Percentiles rank a stretch among this genome's conserved stretches.
These are phyloP conservation scores for Nothoprocta perdicaria DNA, from an alignment of 2,113 vertebrate genomes.

Conservation along the genomic window DNA sequence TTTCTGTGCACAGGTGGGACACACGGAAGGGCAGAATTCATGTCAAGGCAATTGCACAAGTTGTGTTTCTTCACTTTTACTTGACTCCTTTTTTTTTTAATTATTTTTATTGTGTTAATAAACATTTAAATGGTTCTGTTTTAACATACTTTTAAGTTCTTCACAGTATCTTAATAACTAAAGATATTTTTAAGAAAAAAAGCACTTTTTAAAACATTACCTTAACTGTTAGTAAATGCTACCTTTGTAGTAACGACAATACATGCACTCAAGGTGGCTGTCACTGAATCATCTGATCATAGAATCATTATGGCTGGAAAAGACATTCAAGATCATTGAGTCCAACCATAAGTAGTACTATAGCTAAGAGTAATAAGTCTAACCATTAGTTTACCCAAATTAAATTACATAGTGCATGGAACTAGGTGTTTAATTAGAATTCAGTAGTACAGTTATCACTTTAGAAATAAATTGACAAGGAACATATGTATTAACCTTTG, in stretches of 20 bases:
- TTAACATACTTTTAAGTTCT: not conserved
- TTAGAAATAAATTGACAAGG: not conserved
- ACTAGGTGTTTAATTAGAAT: not conserved
- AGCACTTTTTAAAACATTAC: not conserved
- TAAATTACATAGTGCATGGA: not conserved
- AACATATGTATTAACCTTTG: not conserved
- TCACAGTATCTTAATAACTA: too few relatives aligned
- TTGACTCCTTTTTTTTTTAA: not conserved
- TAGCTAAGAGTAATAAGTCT: too few relatives aligned
- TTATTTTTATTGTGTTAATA: not conserved
- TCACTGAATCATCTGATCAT: not conserved
- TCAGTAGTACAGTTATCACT: not conserved
- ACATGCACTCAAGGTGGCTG: not conserved
- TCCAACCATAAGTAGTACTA: too few relatives aligned
- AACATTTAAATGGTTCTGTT: not conserved
- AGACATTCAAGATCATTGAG: too few relatives aligned
- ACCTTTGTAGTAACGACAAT: not conserved
- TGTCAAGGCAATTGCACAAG: too few relatives aligned
- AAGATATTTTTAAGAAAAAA: not conserved
- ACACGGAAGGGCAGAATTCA: not conserved
- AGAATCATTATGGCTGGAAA: too few relatives aligned
- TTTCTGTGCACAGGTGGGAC: not conserved
- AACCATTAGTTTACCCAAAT: not conserved
- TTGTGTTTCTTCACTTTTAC: not conserved
- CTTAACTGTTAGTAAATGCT: not conserved